Evolutionary conservation across 64 coral and sea anemone species (phyloP).

Genomic region (Stichodactyla mertensii): DNA sequence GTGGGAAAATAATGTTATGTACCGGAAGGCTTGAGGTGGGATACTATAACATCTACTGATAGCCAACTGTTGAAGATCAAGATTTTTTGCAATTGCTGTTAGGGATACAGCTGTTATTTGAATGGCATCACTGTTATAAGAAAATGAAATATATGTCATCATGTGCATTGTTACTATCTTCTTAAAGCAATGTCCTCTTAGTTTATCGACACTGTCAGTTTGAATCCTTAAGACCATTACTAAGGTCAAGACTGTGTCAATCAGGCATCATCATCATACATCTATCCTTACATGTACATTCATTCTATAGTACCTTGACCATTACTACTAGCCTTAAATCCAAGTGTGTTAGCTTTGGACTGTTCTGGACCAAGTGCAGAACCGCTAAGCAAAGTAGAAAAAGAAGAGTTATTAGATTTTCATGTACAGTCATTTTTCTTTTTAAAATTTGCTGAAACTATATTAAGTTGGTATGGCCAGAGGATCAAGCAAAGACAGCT

Average conservation of each 20-base stretch:
- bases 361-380: conserved; percentile 38
- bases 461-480: too few relatives aligned
- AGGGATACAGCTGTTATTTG: conserved; percentile 44
- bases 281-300: too few relatives aligned
- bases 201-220: not conserved
- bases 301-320: too few relatives aligned
- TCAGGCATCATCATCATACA: too few relatives aligned
- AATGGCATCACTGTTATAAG: conserved; percentile 49
- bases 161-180: not conserved
- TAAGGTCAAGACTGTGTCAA: too few relatives aligned
- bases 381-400: conserved; percentile 7
- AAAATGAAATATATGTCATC: not conserved
- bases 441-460: too few relatives aligned
- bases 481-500: not conserved
- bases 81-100: conserved; percentile 39
- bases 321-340: conserved; percentile 37
- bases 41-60: conserved; percentile 72
- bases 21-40: conserved; percentile 52
- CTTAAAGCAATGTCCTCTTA: not conserved
- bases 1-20: not conserved
- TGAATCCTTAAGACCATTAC: not conserved
- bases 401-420: not conserved
- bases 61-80: conserved; percentile 36
- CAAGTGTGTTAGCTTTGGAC: conserved; percentile 40
- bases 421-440: not conserved